Percentiles rank a stretch among this genome's conserved stretches.
These are phyloP conservation scores for Ornithoptera alexandrae DNA, from an alignment of 2,888 invertebrate species.

Conservation along the genomic window DNA sequence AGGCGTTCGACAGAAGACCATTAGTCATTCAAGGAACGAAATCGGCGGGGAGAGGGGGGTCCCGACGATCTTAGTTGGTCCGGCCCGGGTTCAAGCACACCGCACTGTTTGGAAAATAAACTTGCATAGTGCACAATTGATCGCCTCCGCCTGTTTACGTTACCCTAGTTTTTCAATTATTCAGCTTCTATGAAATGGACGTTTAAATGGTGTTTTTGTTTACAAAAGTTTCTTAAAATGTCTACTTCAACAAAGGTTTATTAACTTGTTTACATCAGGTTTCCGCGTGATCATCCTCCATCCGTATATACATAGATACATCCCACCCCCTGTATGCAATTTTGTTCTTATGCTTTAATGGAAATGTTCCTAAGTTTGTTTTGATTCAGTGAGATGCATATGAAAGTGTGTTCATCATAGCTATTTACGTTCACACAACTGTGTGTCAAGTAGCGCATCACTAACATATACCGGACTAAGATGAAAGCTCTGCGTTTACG, in stretches of 20 bases:
- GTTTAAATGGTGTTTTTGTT: not conserved
- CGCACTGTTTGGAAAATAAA: constrained; percentile 65
- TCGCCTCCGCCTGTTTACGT: constrained; percentile 59
- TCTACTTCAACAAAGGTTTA: not conserved
- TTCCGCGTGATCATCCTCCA: not conserved
- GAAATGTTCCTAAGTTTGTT: not conserved
- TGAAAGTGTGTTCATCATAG: constrained; percentile 17
- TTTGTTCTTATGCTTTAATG: not conserved
- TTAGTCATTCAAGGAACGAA: constrained; percentile 26
- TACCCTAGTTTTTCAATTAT: constrained; percentile 55
- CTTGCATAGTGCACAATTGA: constrained; percentile 57
- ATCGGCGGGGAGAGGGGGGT: not conserved
- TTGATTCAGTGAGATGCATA: constrained; percentile 19
- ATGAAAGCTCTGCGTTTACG: constrained; percentile 72
- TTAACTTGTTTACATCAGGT: not conserved
- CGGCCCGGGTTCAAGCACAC: constrained; percentile 27
- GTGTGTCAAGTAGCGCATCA: constrained; percentile 37
- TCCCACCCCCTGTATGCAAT: not conserved
- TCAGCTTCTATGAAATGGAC: constrained; percentile 23
- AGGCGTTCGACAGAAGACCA: not conserved
- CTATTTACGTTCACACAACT: constrained; percentile 33
- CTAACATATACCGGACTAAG: constrained; percentile 68
- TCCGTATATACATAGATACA: not conserved
- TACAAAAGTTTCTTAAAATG: not conserved
- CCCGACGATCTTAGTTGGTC: constrained; percentile 14